Evolutionary conservation across 2,113 vertebrate species (phyloP), one percentile per base, ranked within the genome.

Genomic region (Corythoichthys intestinalis): DNA sequence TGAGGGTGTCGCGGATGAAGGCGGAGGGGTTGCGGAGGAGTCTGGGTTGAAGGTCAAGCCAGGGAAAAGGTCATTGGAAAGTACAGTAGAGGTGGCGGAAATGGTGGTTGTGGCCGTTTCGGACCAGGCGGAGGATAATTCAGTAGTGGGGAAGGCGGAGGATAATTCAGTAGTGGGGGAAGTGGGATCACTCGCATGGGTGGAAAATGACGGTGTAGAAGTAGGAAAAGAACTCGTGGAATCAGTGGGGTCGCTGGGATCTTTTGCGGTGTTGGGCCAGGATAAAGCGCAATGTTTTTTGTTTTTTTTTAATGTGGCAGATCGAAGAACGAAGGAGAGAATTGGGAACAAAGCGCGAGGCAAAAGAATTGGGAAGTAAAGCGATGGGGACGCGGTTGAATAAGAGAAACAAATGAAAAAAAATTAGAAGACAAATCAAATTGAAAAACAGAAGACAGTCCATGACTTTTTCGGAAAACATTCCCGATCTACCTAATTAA

Each of bases 381-480:
- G 57, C 47, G 20, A 15, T 20, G 20, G 58, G 17, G 20, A 65
- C 63, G 67, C 49, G 47, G 74, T 39, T 56, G 67, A 15, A 67
- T 79, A 83, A 83, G 71, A 78, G 73, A 72, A 70, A 67, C 80
- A 78, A 90, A 81, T 89, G 47, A 57, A 85, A 86, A 69, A 84
- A 88, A 89, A 91, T 83, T 80, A 87, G 85, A 87, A 80, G 81
- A 87, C 74, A 82, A 82, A 84, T 84, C 85, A 81, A 71, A 88
- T 83, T 79, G 84, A 84, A 74, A 69, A 72, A 81, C 68, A 28
- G 17, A 46, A 28, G 12, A 39, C 8, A 57, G 12, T 49, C 44
- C 52, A 3, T 11, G 50, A 11, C 49, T 28, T 8, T 14, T 34
- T 39, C 44, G 8, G 35, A 48, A 54, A n/a, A 37, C n/a, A 13